A percentile compares a stretch with the other conserved stretches of the same genome.
Evolutionary conservation across 2,888 invertebrate genomes (phyloP).

Genomic region (Globia sparganii): DNA sequence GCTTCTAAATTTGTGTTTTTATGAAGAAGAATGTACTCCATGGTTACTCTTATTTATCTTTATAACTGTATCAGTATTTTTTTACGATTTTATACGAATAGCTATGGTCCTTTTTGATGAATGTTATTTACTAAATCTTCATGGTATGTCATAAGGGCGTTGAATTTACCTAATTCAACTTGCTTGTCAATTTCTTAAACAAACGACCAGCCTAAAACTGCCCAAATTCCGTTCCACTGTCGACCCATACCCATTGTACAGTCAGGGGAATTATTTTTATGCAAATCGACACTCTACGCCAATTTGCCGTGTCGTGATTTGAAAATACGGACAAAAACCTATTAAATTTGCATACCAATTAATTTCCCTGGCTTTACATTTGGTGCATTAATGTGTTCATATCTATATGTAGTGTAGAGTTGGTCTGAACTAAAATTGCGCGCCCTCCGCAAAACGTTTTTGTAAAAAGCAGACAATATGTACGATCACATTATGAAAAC

Average conservation of each 20-base stretch:
- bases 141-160: neutral
- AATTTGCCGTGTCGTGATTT: neutral
- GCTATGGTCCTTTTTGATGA: neutral
- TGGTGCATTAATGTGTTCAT: slow-evolving; percentile 65
- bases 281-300: neutral
- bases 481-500: neutral
- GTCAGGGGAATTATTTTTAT: neutral
- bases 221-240: slow-evolving; percentile 15
- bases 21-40: neutral
- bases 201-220: neutral
- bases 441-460: neutral
- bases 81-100: neutral
- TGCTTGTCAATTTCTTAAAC: neutral
- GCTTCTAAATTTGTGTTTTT: neutral
- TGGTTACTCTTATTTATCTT: neutral
- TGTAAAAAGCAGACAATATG: neutral
- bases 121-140: neutral
- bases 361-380: neutral
- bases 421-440: slow-evolving; percentile 24
- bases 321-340: neutral
- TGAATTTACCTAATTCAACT: neutral
- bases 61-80: neutral
- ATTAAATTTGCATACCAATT: neutral
- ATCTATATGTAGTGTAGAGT: slow-evolving; percentile 59
- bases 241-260: slow-evolving; percentile 26